Evolutionary conservation across 2,888 invertebrate genomes (phyloP).

Genomic region (Charanyca ferruginea): DNA sequence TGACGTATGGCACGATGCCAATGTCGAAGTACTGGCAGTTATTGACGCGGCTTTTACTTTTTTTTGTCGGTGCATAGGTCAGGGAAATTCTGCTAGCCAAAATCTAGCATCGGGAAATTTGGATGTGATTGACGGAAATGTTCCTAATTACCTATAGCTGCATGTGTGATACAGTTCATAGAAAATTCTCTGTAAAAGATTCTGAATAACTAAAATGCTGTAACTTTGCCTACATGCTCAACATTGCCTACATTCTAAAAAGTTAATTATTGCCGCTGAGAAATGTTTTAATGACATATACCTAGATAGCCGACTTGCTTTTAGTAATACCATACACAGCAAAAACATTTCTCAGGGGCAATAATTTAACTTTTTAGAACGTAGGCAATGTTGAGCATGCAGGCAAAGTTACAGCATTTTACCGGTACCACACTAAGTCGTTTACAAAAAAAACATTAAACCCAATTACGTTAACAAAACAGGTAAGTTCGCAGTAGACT

Average conservation of each 20-base stretch:
- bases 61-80: constrained; percentile 30
- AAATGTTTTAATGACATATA: too few species aligned
- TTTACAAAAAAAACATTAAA: background rate
- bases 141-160: too few species aligned
- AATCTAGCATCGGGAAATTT: background rate
- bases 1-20: constrained; percentile 37
- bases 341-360: too few species aligned
- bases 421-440: background rate
- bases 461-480: background rate
- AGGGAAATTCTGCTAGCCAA: background rate
- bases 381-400: too few species aligned
- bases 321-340: too few species aligned
- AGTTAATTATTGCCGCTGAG: too few species aligned
- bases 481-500: background rate
- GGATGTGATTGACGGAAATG: background rate
- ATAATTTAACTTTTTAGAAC: too few species aligned
- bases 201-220: too few species aligned
- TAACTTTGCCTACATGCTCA: too few species aligned
- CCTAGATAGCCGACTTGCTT: too few species aligned
- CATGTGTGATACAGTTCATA: background rate
- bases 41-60: constrained; percentile 41
- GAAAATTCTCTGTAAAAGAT: background rate
- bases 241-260: too few species aligned
- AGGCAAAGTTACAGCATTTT: too few species aligned
- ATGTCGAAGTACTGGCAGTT: constrained; percentile 13